Percentiles rank a stretch among this genome's conserved stretches.
Conservation (phyloP, 1,140 invertebrate species). For the Cheumatopsyche charites region DNA sequence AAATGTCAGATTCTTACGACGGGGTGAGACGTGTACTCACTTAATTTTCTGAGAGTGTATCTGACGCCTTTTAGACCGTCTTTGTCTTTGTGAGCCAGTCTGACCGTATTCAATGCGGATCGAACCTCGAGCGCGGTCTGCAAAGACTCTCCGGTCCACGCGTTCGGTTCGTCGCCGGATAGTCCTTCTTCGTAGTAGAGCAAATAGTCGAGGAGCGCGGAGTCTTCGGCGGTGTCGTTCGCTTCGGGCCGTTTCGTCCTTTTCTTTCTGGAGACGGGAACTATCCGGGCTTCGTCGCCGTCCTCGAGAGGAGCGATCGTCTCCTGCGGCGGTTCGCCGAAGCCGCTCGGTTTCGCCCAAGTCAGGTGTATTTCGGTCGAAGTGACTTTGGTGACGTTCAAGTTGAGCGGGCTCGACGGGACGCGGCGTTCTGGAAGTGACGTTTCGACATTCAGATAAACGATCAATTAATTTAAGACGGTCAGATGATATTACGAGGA, state of each 20-base stretch:
- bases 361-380: slow-evolving; percentile 77
- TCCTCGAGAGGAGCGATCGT: neutral
- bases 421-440: slow-evolving; percentile 58
- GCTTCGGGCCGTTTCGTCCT: slow-evolving; percentile 20
- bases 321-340: slow-evolving; percentile 12
- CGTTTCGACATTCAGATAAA: no score
- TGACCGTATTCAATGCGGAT: slow-evolving; percentile 10
- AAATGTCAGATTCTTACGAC: neutral
- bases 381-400: slow-evolving; percentile 76
- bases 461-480: no score
- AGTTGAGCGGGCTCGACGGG: slow-evolving; percentile 81
- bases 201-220: slow-evolving; percentile 52
- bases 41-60: slow-evolving; percentile 35
- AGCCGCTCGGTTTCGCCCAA: slow-evolving; percentile 72
- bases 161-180: slow-evolving; percentile 48
- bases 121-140: slow-evolving; percentile 7
- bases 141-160: slow-evolving; percentile 23
- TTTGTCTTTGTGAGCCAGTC: slow-evolving; percentile 36
- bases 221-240: slow-evolving; percentile 6
- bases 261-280: slow-evolving; percentile 18
- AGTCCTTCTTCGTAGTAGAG: slow-evolving; percentile 57
- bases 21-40: slow-evolving; percentile 14
- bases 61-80: slow-evolving; percentile 43
- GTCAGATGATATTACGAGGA: no score
- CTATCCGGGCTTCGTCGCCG: slow-evolving; percentile 2